Evolutionary conservation across 2,888 invertebrate genomes (phyloP), one percentile per base, ranked within the genome.

Genomic region (Ecliptopera silaceata): DNA sequence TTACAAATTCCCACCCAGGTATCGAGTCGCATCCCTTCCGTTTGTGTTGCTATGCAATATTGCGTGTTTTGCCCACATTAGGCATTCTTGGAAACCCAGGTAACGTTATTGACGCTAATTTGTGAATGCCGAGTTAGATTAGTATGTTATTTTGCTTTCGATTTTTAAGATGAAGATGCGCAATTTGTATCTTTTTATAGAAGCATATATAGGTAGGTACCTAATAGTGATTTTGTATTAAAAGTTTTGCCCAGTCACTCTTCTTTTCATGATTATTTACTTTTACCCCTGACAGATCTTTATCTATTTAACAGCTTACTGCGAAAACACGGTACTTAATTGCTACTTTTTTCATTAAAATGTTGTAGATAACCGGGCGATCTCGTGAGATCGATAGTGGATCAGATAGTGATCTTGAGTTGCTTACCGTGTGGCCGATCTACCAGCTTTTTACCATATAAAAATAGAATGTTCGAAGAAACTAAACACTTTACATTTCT

Each of bases 341-440:
- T 64, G 61, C 47, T 36, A 49, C 52, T 60, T 44, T 62, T 65
- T 62, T 62, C 62, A 78, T 78, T 63, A 69, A 68, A 65, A 71
- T 65, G 76, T 74, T 72, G 73, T 68, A 68, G 69, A 65, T 71
- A 81, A 84, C 73, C 15, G 26, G 34, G 29, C 42, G 18, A 47
- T 47, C 48, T 48, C 26, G 49, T 65, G 62, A 69, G 75, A 79
- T 80, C 75, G 76, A 75, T 77, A 71, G 69, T 63, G 50, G 15
- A 31, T 49, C 50, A 66, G 77, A 78, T 78, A 74, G 57, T 64
- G 66, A 78, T 81, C 79, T 72, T 76, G 77, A 79, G 75, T 64
- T 29, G 31, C 41, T 42, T 31, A 43, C 43, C 22, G 17, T 38
- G 42, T n/a, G 36, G 48, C 38, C 29, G 22, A 26, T 44, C n/a